phyloP scores from a whole-genome alignment of 2,113 vertebrate genomes.

The Circaetus cinerascens region DNA sequence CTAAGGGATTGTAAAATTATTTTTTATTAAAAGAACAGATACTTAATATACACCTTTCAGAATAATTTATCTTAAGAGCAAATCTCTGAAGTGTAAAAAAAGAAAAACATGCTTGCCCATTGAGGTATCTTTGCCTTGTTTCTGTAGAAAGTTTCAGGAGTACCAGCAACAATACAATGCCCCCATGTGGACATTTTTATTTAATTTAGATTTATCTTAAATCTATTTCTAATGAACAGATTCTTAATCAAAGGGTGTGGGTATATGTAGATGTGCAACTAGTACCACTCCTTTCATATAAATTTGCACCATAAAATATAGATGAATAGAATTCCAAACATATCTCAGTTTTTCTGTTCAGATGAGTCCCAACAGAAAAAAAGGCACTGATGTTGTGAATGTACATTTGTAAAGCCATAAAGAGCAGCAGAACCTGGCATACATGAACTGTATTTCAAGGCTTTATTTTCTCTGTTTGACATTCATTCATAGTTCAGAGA shows the following conservation, averaged over 20 bases:
- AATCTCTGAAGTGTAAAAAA: neutral
- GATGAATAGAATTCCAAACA: neutral
- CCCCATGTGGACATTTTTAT: constrained; percentile 42
- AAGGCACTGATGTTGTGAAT: neutral
- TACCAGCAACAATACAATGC: constrained; percentile 41
- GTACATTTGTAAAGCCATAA: neutral
- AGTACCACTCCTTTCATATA: neutral
- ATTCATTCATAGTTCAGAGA: neutral
- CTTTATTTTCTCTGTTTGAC: neutral
- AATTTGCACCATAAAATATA: neutral
- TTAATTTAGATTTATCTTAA: neutral
- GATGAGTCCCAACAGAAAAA: neutral
- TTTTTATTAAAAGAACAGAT: neutral
- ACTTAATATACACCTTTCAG: neutral
- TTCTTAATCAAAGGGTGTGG: neutral
- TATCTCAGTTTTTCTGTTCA: neutral
- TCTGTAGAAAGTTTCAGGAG: neutral
- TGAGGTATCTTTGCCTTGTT: neutral
- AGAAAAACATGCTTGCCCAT: neutral
- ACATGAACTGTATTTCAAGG: neutral
- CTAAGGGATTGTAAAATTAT: neutral
- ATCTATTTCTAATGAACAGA: neutral
- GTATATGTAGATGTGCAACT: neutral
- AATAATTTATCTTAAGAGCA: neutral
- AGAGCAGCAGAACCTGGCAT: neutral